Evolutionary conservation across 2,113 vertebrate genomes (phyloP), one percentile per base, ranked within the genome.

Genomic region (Dipodomys spectabilis): DNA sequence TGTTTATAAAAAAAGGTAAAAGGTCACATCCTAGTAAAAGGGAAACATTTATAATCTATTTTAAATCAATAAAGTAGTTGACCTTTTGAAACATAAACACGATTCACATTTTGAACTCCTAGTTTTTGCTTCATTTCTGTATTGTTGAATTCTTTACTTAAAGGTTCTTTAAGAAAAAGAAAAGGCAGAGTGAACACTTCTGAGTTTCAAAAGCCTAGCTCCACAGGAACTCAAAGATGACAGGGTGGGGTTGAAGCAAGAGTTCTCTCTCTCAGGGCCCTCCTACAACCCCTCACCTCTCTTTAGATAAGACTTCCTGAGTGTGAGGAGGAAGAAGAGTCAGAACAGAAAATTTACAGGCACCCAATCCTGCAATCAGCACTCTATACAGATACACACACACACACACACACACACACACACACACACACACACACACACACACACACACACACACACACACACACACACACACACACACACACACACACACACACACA

Each of bases 201-300:
- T 67, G 62, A 80, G n/a, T 91, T 90, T 84, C 82, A 74, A 85
- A 97, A 82, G 15, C 44, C n/a, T 28, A 82, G 19, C 32, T 20
- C 67, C 25, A 5, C 73, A 20, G 30, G 27, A 83, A 89, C 20
- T 39, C 65, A 84, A 27, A 88, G 20, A 44, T 20, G 67, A 88
- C 73, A 87, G 45, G 79, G 78, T 92, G 83, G 64, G 64, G 68
- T 87, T 91, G 94, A 60, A 92, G 25, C 0, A 16, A 67, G 57
- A 53, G 62, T 65, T 57, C 53, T 57, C 53, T 82, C 22, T 10
- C 49, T 15, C 39, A 1, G 23, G 35, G 1, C 7, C 18, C 45
- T 71, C 71, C 80, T 67, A 25, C 27, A 19, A 86, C 6, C 45
- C 19, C 23, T 35, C 71, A 44, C n/a, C 15, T n/a, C 20, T 11